Percentiles rank a stretch among this genome's conserved stretches.
phyloP scores from a whole-genome alignment of 2,888 invertebrate species.

The Allacma fusca region DNA sequence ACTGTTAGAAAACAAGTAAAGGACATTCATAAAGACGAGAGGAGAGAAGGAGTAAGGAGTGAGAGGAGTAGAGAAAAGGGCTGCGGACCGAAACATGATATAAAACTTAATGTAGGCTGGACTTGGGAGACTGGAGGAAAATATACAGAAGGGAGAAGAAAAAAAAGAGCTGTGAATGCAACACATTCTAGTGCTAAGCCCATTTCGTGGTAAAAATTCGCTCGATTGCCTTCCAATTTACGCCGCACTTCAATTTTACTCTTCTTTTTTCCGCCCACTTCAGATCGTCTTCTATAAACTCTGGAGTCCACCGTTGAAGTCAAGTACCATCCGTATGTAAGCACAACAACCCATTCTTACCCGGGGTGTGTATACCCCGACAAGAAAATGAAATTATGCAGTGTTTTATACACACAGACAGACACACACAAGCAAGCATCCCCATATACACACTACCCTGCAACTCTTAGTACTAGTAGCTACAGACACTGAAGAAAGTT shows the following conservation, averaged over 20 bases:
- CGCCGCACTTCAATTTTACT: slow-evolving; percentile 43
- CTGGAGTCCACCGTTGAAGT: not conserved
- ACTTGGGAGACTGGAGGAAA: not conserved
- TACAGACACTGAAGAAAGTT: too few species aligned
- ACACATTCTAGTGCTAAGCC: slow-evolving; percentile 17
- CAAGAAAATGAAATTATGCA: too few species aligned
- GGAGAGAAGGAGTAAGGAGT: not conserved
- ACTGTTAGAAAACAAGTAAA: not conserved
- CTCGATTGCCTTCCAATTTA: slow-evolving; percentile 51
- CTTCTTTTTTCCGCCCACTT: slow-evolving; percentile 32
- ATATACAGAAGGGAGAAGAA: not conserved
- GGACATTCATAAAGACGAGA: not conserved
- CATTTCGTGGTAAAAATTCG: slow-evolving; percentile 46
- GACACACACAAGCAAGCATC: too few species aligned
- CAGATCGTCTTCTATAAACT: slow-evolving; percentile 3
- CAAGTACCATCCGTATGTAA: too few species aligned
- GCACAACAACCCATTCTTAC: too few species aligned
- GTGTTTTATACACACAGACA: too few species aligned
- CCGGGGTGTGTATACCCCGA: too few species aligned
- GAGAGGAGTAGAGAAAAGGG: not conserved
- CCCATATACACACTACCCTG: too few species aligned
- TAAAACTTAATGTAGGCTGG: slow-evolving; percentile 5
- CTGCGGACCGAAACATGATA: slow-evolving; percentile 7
- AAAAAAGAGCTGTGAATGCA: not conserved
- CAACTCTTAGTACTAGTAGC: too few species aligned